These are phyloP conservation scores for Gymnocephalus cernua DNA, from an alignment of 2,113 vertebrate genomes.

Conservation along the genomic window DNA sequence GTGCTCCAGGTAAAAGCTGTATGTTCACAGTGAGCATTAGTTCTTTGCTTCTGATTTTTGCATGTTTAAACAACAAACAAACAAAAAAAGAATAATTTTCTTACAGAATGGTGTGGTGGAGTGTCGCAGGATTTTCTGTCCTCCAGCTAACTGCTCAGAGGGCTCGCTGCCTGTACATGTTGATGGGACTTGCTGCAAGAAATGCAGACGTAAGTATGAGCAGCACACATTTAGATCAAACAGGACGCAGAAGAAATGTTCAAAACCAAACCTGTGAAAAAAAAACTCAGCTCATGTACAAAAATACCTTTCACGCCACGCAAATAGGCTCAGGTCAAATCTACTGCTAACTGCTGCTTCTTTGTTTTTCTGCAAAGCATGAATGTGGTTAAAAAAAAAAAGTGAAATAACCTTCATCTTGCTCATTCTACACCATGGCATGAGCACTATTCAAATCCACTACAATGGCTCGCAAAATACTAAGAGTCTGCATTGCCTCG, in stretches of 20 bases:
- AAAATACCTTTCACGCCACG: not conserved
- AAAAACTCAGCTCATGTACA: not conserved
- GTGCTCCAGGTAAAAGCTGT: not conserved
- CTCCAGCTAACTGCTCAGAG: constrained; percentile 88
- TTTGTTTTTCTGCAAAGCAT: not conserved
- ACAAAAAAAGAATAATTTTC: not conserved
- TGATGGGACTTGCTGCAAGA: constrained; percentile 91
- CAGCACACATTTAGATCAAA: not conserved
- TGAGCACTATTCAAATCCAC: not conserved
- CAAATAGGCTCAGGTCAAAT: not conserved
- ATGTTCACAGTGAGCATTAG: not conserved
- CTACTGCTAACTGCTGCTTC: not conserved
- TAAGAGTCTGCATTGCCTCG: not conserved
- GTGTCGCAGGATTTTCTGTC: constrained; percentile 92
- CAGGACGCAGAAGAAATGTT: not conserved
- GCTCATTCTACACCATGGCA: not conserved
- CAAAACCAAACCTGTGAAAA: not conserved
- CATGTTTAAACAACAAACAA: not conserved
- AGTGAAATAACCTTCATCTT: not conserved
- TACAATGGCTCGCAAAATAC: not conserved
- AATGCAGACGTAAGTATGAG: constrained; percentile 91
- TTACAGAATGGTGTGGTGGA: constrained; percentile 91
- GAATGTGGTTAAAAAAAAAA: not conserved
- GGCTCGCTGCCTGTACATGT: constrained; percentile 90
- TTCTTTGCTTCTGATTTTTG: not conserved